Evolutionary conservation across 2,797 vertebrate genomes (phyloP), one percentile per base, ranked within the genome.

Genomic region (Peromyscus attwateri): DNA sequence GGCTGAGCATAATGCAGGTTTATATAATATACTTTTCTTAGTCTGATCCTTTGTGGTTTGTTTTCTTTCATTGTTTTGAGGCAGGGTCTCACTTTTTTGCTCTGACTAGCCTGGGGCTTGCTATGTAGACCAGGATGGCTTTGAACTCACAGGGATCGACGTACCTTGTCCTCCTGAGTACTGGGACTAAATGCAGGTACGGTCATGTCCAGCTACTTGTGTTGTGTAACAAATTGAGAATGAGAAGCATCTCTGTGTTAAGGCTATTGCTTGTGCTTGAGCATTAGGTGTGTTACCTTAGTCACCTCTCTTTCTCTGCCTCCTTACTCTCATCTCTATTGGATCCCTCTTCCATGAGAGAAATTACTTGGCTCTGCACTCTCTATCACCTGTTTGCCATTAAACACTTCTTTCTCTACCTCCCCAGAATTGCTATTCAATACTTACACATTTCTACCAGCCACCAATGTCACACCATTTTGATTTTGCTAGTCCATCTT

Each of bases 371-470:
- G 43, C 3, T 11, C 37, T 87, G 27, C 1, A 46, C 8, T 75
- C 23, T 60, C 34, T 5, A 52, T 91, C 34, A 40, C 13, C 16
- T 31, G 62, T 68, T 13, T 92, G 79, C 43, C 46, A 21, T 73
- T 80, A 85, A 68, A 55, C 19, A 57, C 16, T 76, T 89, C 62
- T 92, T 94, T 88, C n/a, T 95, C 46, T 91, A 80, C 76, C 4
- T 87, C 81, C 27, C 29, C 6, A 31, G 92, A 91, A n/a, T 73
- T 84, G 12, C 55, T 70, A 64, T 64, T 90, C 6, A 90, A 6
- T 70, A 62, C 46, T 4, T 95, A 37, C 3, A 57, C 29, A 23
- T 93, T 81, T 93, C 29, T 2, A 71, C 0, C 34, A 64, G 52
- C 31, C 31, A 73, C 46, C 6, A 79, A 0, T 17, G 79, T 43